Evolutionary conservation across 2,888 invertebrate species (phyloP), one percentile per base, ranked within the genome.

Genomic region (Drosophila birchii): DNA sequence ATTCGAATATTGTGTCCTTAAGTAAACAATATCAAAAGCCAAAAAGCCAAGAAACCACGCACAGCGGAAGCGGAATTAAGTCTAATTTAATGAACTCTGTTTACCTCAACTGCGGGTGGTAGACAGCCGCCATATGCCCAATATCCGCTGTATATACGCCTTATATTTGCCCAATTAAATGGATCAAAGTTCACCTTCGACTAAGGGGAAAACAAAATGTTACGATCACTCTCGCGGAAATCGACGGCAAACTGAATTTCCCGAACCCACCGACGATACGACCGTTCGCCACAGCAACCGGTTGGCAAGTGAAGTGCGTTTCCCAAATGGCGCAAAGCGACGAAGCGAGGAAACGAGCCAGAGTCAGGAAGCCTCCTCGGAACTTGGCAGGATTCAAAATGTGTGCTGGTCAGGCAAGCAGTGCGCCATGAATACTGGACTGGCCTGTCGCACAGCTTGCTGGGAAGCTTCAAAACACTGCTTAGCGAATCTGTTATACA

Each of bases 251-350:
- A 3, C 16, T 12, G 20, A n/a, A 5, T 41, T n/a, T 7, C 14
- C 14, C n/a, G n/a, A 58, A 14, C 18, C n/a, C 12, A 36, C 38
- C 20, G 18, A 26, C 26, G 20, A 39, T 34, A 38, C 51, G 66
- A 66, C 68, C 56, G 75, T 41, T 66, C 72, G 58, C 38, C 54
- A 47, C 72, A 66, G 66, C 57, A 45, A 74, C 66, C 72, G 58
- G 75, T 66, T 73, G 66, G 66, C 53, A 73, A 73, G 75, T 73
- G 69, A 69, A 57, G 26, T 29, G 75, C 57, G 44, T 38, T 16
- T 34, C 8, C 45, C 4, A 16, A 58, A 47, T 5, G 14, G 20
- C 11, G 18, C 36, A 12, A 8, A 23, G 18, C 45, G 2, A 26
- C 1, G n/a, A 29, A 29, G 29, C n/a, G 2, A 29, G n/a, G 26